phyloP scores from a whole-genome alignment of 2,797 vertebrate genomes.

The Crocodylus rhombifer region DNA sequence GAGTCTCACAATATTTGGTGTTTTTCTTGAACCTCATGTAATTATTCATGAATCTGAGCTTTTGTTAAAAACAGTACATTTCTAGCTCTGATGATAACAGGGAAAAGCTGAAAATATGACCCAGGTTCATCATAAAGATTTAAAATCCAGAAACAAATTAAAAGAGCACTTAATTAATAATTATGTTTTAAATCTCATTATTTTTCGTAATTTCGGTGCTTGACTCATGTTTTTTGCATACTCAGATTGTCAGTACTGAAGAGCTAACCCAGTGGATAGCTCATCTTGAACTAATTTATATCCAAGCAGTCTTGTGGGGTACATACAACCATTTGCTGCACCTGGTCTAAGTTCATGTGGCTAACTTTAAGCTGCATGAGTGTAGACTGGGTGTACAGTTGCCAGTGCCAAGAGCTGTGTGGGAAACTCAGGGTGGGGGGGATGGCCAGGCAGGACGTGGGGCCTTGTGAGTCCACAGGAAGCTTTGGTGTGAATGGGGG shows the following conservation, averaged over 20 bases:
- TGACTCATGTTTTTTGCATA: conserved; percentile 26
- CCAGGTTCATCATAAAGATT: conserved; percentile 21
- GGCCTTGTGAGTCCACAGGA: too few relatives aligned
- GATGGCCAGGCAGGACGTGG: too few relatives aligned
- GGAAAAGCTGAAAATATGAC: conserved; percentile 26
- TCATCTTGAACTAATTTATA: background rate
- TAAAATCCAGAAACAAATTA: conserved; percentile 33
- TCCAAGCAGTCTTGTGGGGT: too few relatives aligned
- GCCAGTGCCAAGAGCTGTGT: too few relatives aligned
- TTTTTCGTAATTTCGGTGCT: background rate
- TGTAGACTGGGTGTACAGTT: too few relatives aligned
- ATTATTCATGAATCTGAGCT: conserved; percentile 22
- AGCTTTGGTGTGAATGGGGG: too few relatives aligned
- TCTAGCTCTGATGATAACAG: conserved; percentile 38
- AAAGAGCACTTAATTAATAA: background rate
- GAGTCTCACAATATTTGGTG: conserved; percentile 4
- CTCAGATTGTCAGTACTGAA: conserved; percentile 18
- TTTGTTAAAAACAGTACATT: conserved; percentile 38
- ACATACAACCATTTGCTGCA: too few relatives aligned
- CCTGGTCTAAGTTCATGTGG: too few relatives aligned
- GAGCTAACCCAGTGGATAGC: background rate
- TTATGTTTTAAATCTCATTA: conserved; percentile 30
- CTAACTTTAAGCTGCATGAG: too few relatives aligned
- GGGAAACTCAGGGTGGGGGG: too few relatives aligned
- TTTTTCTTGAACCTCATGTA: conserved; percentile 33